Evolutionary conservation across 2,113 vertebrate species (phyloP).

Genomic region (Hydrolagus affinis): DNA sequence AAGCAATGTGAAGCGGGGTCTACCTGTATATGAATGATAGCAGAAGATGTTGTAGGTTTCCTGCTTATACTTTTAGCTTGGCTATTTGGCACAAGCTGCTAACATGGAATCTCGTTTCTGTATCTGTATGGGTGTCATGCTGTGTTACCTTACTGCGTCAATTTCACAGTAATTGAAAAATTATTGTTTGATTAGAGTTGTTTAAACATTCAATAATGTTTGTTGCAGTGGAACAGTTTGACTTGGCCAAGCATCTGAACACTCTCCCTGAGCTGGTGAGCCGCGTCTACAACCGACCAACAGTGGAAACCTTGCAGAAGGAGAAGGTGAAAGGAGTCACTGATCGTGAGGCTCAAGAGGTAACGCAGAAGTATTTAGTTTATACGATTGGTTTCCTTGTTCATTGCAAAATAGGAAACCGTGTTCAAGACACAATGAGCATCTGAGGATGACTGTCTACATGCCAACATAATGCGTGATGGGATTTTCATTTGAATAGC

Average conservation of each 20-base stretch:
- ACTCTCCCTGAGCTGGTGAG: constrained; percentile 73
- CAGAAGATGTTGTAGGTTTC: too few relatives aligned
- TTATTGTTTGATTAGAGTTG: background rate
- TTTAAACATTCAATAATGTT: constrained; percentile 7
- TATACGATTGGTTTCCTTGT: background rate
- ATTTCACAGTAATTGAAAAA: background rate
- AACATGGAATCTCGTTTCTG: too few relatives aligned
- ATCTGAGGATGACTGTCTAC: background rate
- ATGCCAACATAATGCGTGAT: background rate
- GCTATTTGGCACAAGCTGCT: too few relatives aligned
- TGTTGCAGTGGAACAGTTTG: constrained; percentile 68
- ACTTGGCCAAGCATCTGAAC: constrained; percentile 70
- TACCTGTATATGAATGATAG: too few relatives aligned
- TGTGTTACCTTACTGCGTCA: background rate
- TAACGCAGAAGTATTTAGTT: constrained; percentile 37
- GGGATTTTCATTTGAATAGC: background rate
- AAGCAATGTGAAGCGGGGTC: too few relatives aligned
- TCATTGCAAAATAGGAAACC: background rate
- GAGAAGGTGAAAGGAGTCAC: constrained; percentile 65
- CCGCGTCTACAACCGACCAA: constrained; percentile 81
- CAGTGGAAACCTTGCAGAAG: constrained; percentile 66
- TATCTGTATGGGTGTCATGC: background rate
- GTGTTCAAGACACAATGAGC: background rate
- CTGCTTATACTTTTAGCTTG: too few relatives aligned
- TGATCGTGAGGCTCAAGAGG: constrained; percentile 49